Evolutionary conservation across 2,113 vertebrate species (phyloP).

Genomic region (Oriolus oriolus): DNA sequence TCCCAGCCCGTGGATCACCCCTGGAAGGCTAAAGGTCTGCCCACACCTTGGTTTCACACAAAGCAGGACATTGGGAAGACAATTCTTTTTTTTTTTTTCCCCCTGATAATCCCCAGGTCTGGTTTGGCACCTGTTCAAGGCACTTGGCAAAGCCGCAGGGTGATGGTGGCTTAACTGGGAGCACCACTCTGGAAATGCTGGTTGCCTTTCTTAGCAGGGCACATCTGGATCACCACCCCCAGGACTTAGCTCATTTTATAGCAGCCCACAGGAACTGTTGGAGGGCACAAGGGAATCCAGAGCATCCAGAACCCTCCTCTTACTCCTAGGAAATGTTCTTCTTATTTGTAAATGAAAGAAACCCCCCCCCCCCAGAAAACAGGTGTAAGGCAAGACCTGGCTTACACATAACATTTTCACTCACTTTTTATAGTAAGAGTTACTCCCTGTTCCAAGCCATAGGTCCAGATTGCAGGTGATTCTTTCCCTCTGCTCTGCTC

Average conservation of each 20-base stretch:
- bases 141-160: not conserved
- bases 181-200: not conserved
- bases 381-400: not conserved
- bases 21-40: not conserved
- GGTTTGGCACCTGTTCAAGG: not conserved
- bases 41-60: not conserved
- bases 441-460: not conserved
- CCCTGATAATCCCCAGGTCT: not conserved
- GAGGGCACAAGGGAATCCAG: not conserved
- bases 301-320: not conserved
- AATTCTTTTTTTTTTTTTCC: rapidly evolving
- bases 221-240: not conserved
- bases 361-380: not conserved
- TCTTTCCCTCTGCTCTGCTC: not conserved
- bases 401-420: not conserved
- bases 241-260: not conserved
- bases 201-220: not conserved
- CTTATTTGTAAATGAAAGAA: not conserved
- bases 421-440: not conserved
- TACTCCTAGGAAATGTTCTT: not conserved
- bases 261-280: not conserved
- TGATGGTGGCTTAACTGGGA: not conserved
- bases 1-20: not conserved
- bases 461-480: not conserved
- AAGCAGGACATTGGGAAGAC: not conserved